phyloP scores from a whole-genome alignment of 2,113 vertebrate genomes.

The Halcyon senegalensis region DNA sequence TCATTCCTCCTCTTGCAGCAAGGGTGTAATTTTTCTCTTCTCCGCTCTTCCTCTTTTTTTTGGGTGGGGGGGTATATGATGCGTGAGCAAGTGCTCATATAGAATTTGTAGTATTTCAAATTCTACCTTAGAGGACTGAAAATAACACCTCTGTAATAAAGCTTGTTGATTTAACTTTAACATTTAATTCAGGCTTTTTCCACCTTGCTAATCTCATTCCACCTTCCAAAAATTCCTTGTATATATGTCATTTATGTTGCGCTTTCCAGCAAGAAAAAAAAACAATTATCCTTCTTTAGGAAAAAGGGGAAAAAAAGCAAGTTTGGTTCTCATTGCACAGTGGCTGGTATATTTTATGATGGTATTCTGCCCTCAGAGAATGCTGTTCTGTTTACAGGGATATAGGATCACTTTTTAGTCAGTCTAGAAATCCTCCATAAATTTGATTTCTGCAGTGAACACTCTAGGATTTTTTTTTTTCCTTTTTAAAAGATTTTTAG shows the following conservation, averaged over 20 bases:
- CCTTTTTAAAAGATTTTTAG: neutral
- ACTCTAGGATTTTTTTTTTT: neutral
- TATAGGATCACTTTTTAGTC: neutral
- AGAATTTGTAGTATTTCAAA: neutral
- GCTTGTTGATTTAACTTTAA: neutral
- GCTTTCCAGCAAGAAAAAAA: neutral
- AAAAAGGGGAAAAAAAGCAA: fast-evolving
- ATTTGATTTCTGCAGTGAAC: neutral
- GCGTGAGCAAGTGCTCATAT: neutral
- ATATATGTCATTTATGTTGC: neutral
- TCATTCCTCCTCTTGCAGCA: neutral
- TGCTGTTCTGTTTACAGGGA: neutral
- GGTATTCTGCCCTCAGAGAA: neutral
- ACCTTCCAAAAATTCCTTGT: neutral
- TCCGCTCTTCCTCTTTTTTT: fast-evolving
- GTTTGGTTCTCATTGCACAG: neutral
- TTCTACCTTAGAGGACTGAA: neutral
- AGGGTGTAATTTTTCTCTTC: neutral
- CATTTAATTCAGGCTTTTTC: neutral
- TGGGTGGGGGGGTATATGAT: too few species aligned
- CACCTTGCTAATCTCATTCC: neutral
- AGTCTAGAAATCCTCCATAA: neutral
- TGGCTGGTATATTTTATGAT: neutral
- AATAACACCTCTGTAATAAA: neutral
- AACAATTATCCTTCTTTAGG: too few species aligned